phyloP scores from a whole-genome alignment of 2,113 vertebrate species.

The Dicentrarchus labrax region DNA sequence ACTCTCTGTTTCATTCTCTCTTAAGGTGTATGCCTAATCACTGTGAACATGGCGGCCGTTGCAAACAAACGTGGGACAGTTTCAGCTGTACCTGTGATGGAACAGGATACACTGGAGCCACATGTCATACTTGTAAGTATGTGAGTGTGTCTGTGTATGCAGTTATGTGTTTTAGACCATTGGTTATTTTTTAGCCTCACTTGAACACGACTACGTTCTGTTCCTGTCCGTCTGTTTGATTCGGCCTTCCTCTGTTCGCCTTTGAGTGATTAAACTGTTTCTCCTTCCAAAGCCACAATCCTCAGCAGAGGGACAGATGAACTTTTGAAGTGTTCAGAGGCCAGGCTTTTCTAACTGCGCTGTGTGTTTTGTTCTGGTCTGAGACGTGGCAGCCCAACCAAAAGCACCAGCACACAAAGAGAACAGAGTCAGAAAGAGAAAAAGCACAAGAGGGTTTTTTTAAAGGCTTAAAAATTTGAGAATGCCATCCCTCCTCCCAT shows the following conservation, averaged over 20 bases:
- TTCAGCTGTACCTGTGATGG: constrained; percentile 96
- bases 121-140: constrained; percentile 96
- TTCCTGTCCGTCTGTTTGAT: constrained; percentile 22
- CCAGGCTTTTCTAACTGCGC: constrained; percentile 25
- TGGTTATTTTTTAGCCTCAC: not conserved
- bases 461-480: constrained; percentile 46
- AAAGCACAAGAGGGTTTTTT: not conserved
- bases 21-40: constrained; percentile 97
- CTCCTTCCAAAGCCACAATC: constrained; percentile 37
- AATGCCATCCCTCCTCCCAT: constrained; percentile 44
- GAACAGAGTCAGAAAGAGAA: constrained; percentile 22
- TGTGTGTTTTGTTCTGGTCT: constrained; percentile 56
- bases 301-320: constrained; percentile 61
- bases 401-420: constrained; percentile 44
- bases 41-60: constrained; percentile 95
- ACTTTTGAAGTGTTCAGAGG: constrained; percentile 68
- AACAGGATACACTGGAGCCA: constrained; percentile 94
- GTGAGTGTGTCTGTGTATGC: not conserved
- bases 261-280: constrained; percentile 65
- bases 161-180: not conserved
- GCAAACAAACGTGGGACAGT: constrained; percentile 95
- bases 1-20: not conserved
- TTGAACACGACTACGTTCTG: not conserved
- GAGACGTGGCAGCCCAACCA: constrained; percentile 39
- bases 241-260: constrained; percentile 30